Conservation (phyloP, 2,113 vertebrate genomes). For the Silurus meridionalis region DNA sequence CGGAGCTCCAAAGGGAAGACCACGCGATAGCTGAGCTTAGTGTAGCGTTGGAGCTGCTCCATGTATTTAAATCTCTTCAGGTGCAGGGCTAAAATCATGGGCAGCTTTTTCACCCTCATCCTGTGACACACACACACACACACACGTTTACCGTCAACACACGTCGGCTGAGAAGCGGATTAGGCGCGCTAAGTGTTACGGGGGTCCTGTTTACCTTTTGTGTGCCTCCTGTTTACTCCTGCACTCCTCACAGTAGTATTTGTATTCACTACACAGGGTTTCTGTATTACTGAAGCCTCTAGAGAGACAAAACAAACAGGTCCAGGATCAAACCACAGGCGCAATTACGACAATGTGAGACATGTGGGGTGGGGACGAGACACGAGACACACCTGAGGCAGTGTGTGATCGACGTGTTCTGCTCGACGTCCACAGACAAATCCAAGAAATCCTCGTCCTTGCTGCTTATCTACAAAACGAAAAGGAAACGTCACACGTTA, state of each 20-base stretch:
- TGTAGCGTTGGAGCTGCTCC: slow-evolving; percentile 95
- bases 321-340: neutral
- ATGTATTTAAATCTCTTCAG: slow-evolving; percentile 98
- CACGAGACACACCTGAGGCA: slow-evolving; percentile 84
- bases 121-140: slow-evolving; percentile 52
- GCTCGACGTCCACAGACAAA: slow-evolving; percentile 96
- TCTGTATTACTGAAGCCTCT: slow-evolving; percentile 99
- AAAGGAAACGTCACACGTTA: neutral
- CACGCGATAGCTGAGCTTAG: slow-evolving; percentile 93
- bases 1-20: slow-evolving; percentile 95
- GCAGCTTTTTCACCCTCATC: slow-evolving; percentile 96
- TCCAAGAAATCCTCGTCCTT: slow-evolving; percentile 99
- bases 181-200: neutral
- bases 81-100: slow-evolving; percentile 95
- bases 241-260: slow-evolving; percentile 98
- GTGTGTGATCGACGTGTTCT: slow-evolving; percentile 98
- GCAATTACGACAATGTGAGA: too few species aligned
- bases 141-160: neutral
- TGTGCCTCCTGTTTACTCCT: slow-evolving; percentile 98
- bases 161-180: too few species aligned
- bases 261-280: slow-evolving; percentile 95
- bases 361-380: neutral
- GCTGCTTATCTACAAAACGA: slow-evolving; percentile 87
- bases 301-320: slow-evolving; percentile 44
- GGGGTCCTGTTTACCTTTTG: slow-evolving; percentile 79